These are phyloP conservation scores for Acestrorhynchus altus DNA, from an alignment of 2,797 vertebrate species.

Conservation along the genomic window DNA sequence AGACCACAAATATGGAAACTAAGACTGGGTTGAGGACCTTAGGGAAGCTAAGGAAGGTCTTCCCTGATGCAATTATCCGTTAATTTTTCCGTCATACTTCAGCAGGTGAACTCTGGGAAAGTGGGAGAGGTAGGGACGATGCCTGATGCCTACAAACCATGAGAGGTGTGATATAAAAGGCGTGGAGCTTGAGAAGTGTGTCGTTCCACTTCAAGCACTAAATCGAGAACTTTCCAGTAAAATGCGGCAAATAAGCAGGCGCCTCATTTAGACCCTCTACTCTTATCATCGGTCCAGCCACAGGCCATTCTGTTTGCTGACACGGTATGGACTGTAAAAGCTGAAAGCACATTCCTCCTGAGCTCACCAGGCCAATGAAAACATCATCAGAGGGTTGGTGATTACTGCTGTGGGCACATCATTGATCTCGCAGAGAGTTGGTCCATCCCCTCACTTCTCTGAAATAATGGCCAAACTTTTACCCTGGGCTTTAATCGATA, in stretches of 20 bases:
- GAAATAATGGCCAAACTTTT: constrained; percentile 80
- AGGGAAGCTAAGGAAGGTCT: too few species aligned
- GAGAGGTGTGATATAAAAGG: neutral
- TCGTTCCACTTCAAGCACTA: neutral
- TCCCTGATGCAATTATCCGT: too few species aligned
- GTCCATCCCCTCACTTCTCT: constrained; percentile 74
- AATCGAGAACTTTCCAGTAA: neutral
- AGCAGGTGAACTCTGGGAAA: too few species aligned
- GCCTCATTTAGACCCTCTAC: constrained; percentile 22
- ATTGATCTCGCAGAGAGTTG: constrained; percentile 77
- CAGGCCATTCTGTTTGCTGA: constrained; percentile 42
- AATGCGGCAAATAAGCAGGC: constrained; percentile 31
- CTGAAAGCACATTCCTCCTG: constrained; percentile 55
- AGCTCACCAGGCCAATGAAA: constrained; percentile 74
- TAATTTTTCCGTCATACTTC: too few species aligned
- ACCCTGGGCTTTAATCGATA: constrained; percentile 78
- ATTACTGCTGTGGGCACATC: constrained; percentile 77
- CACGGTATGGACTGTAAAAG: constrained; percentile 36
- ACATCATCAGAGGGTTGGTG: constrained; percentile 76
- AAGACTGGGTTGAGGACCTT: too few species aligned
- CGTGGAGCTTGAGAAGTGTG: neutral
- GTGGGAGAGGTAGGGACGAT: too few species aligned
- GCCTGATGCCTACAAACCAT: neutral
- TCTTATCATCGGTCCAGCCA: constrained; percentile 21
- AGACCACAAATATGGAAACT: too few species aligned